These are phyloP conservation scores for Hyles euphorbiae DNA, from an alignment of 1,140 invertebrate species.

Conservation along the genomic window DNA sequence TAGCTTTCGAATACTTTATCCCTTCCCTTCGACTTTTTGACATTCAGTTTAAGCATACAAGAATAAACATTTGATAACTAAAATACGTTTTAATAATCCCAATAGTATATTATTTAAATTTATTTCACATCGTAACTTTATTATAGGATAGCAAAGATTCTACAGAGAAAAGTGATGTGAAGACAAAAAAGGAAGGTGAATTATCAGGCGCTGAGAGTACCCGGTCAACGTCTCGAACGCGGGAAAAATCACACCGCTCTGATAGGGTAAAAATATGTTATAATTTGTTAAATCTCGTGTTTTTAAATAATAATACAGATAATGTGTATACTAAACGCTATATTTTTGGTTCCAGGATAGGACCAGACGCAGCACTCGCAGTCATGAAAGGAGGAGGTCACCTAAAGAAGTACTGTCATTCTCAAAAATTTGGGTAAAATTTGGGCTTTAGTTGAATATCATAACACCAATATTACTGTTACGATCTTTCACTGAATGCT, in stretches of 20 bases:
- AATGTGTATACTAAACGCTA: no score
- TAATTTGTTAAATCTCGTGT: no score
- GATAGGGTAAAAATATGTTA: conserved; percentile 44
- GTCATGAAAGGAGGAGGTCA: conserved; percentile 52
- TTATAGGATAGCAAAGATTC: conserved; percentile 42
- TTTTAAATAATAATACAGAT: no score
- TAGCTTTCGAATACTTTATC: no score
- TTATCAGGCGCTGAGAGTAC: conserved; percentile 48
- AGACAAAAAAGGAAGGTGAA: conserved; percentile 52
- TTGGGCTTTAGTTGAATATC: background rate
- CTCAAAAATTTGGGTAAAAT: conserved; percentile 79
- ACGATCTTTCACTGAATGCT: no score
- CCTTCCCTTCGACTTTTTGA: no score
- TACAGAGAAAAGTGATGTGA: conserved; percentile 36
- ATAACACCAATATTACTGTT: background rate
- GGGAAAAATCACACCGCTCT: conserved; percentile 57
- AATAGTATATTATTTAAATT: no score
- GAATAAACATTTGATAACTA: no score
- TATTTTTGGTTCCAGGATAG: conserved; percentile 35
- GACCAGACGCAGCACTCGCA: conserved; percentile 46
- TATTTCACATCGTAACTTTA: background rate
- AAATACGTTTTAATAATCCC: no score
- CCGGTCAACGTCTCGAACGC: conserved; percentile 48
- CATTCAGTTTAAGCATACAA: no score
- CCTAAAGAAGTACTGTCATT: conserved; percentile 78